A percentile compares a stretch with the other conserved stretches of the same genome.
Conservation (phyloP, 2,113 vertebrate genomes). For the Ciconia boyciana region DNA sequence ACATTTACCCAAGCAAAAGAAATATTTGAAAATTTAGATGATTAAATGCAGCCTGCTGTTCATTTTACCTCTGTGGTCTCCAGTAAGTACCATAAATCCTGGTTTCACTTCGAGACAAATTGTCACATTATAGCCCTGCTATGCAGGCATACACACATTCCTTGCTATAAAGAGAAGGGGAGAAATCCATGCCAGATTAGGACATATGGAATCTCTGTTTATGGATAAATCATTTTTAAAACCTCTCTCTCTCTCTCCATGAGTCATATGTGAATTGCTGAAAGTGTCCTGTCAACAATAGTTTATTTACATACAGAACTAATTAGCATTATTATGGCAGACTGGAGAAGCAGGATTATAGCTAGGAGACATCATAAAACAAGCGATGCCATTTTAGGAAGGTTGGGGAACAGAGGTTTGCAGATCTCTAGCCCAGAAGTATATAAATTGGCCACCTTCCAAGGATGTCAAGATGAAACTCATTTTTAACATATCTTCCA, state of each 20-base stretch:
- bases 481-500: slow-evolving; percentile 1
- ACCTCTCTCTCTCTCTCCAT: background rate
- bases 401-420: background rate
- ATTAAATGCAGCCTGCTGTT: slow-evolving; percentile 34
- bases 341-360: slow-evolving; percentile 2
- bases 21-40: slow-evolving; percentile 36
- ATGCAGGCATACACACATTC: slow-evolving; percentile 41
- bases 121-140: slow-evolving; percentile 49
- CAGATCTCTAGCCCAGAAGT: background rate
- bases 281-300: slow-evolving; percentile 59
- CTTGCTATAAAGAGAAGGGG: slow-evolving; percentile 52
- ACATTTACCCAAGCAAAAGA: slow-evolving; percentile 28
- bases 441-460: background rate
- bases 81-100: slow-evolving; percentile 48
- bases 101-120: slow-evolving; percentile 26
- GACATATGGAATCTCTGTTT: slow-evolving; percentile 66
- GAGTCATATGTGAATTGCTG: slow-evolving; percentile 24
- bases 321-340: slow-evolving; percentile 43
- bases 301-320: slow-evolving; percentile 67
- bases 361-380: background rate
- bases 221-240: slow-evolving; percentile 61
- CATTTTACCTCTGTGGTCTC: slow-evolving; percentile 31
- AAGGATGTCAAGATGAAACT: slow-evolving; percentile 4
- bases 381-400: slow-evolving; percentile 33
- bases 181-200: slow-evolving; percentile 51